phyloP scores from a whole-genome alignment of 1,140 invertebrate genomes.

The Neoseiulus cucumeris region DNA sequence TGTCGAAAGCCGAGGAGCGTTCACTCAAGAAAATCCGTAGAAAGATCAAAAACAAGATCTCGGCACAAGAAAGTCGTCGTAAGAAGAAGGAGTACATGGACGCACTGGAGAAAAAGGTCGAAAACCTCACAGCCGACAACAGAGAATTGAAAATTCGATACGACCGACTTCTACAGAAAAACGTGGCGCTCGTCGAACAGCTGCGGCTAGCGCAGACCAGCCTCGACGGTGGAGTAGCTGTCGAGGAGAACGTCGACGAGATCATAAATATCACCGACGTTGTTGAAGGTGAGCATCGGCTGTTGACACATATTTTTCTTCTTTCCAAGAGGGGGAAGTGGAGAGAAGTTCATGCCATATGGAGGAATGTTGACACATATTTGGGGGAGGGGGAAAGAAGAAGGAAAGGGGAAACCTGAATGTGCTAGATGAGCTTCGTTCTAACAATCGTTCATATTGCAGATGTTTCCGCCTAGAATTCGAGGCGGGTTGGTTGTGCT shows the following conservation, averaged over 20 bases:
- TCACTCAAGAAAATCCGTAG: constrained; percentile 91
- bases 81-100: constrained; percentile 98
- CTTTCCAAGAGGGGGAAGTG: no score
- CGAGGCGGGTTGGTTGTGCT: no score
- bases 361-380: no score
- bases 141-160: constrained; percentile 11
- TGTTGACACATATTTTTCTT: no score
- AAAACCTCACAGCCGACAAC: constrained; percentile 13
- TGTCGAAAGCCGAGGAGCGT: constrained; percentile 92
- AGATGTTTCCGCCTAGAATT: no score
- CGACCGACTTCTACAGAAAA: constrained; percentile 12
- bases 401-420: no score
- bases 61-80: constrained; percentile 83
- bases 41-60: constrained; percentile 99
- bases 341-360: no score
- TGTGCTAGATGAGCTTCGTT: no score
- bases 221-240: not conserved
- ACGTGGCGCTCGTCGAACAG: constrained; percentile 11
- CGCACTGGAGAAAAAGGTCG: constrained; percentile 52
- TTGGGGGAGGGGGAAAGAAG: no score
- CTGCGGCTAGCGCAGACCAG: constrained; percentile 10
- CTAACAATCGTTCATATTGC: no score
- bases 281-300: not conserved
- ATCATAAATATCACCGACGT: constrained; percentile 6
- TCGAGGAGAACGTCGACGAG: not conserved